These are phyloP conservation scores for Bujurquina vittata DNA, from an alignment of 2,113 vertebrate species.

Conservation along the genomic window DNA sequence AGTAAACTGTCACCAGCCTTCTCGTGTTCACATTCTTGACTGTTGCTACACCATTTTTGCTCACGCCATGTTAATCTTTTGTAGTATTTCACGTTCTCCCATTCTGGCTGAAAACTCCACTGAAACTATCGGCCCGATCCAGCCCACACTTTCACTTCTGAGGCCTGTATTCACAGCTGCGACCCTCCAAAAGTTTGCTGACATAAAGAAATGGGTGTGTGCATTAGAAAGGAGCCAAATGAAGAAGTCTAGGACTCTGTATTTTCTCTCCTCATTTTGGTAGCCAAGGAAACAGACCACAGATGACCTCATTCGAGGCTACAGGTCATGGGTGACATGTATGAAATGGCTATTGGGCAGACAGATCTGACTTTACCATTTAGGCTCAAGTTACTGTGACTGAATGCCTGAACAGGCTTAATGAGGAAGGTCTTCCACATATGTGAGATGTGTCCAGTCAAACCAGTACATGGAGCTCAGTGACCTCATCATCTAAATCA, in stretches of 20 bases:
- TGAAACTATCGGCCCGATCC: not conserved
- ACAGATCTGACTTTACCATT: constrained; percentile 25
- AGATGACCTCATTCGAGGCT: constrained; percentile 55
- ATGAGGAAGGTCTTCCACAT: constrained; percentile 17
- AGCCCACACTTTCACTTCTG: not conserved
- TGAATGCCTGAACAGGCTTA: not conserved
- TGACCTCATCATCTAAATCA: constrained; percentile 35
- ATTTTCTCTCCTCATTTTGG: constrained; percentile 18
- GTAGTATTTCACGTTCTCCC: not conserved
- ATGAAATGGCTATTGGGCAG: constrained; percentile 53
- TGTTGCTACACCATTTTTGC: not conserved
- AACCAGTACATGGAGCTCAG: constrained; percentile 8
- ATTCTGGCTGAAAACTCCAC: not conserved
- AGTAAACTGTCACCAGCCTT: not conserved
- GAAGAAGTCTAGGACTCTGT: constrained; percentile 9
- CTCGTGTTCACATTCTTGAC: not conserved
- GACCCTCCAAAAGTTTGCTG: constrained; percentile 30
- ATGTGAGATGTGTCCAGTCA: constrained; percentile 34
- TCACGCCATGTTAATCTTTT: not conserved
- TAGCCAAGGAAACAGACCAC: constrained; percentile 65
- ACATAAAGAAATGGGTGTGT: constrained; percentile 16
- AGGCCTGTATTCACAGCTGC: constrained; percentile 14
- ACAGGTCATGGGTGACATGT: constrained; percentile 50
- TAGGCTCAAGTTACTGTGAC: constrained; percentile 11
- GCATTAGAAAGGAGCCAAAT: constrained; percentile 35